Percentiles rank a stretch among this genome's conserved stretches.
These are phyloP conservation scores for Athrips mouffetella DNA, from an alignment of 2,888 invertebrate genomes.

Conservation along the genomic window DNA sequence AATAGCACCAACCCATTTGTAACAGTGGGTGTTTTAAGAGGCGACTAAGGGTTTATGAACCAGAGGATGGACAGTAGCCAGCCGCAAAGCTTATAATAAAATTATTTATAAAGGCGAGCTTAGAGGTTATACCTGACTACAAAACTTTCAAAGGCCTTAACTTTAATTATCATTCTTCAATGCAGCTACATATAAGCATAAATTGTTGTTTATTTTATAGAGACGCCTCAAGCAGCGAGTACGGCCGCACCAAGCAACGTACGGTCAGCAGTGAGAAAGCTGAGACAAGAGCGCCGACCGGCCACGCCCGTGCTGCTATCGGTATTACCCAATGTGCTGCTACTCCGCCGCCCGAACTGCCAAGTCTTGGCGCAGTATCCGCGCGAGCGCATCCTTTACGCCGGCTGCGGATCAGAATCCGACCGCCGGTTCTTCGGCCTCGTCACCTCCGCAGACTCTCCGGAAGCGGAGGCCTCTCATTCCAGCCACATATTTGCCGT, in stretches of 20 bases:
- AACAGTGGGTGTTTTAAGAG: too few relatives aligned
- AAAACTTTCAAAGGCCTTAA: too few relatives aligned
- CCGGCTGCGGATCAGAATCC: slow-evolving; percentile 93
- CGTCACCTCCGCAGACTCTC: slow-evolving; percentile 88
- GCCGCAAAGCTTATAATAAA: too few relatives aligned
- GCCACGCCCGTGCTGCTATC: slow-evolving; percentile 92
- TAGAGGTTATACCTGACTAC: too few relatives aligned
- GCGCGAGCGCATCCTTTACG: slow-evolving; percentile 90
- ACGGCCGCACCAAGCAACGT: slow-evolving; percentile 88
- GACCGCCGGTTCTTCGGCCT: slow-evolving; percentile 95
- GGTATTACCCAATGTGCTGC: slow-evolving; percentile 87
- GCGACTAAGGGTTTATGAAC: too few relatives aligned
- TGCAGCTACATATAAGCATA: too few relatives aligned
- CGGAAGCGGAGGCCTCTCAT: slow-evolving; percentile 80
- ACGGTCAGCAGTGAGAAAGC: slow-evolving; percentile 90
- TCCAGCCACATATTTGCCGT: slow-evolving; percentile 98
- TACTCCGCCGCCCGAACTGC: slow-evolving; percentile 87
- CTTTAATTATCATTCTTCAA: too few relatives aligned
- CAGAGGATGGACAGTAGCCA: too few relatives aligned
- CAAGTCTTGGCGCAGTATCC: slow-evolving; percentile 92
- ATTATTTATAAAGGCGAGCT: too few relatives aligned
- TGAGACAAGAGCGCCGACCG: slow-evolving; percentile 92
- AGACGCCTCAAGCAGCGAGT: slow-evolving; percentile 92
- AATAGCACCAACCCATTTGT: too few relatives aligned
- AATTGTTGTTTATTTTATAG: slow-evolving; percentile 42